These are phyloP conservation scores for Mesopsocus fuscifrons DNA, from an alignment of 2,888 invertebrate genomes.

Conservation along the genomic window DNA sequence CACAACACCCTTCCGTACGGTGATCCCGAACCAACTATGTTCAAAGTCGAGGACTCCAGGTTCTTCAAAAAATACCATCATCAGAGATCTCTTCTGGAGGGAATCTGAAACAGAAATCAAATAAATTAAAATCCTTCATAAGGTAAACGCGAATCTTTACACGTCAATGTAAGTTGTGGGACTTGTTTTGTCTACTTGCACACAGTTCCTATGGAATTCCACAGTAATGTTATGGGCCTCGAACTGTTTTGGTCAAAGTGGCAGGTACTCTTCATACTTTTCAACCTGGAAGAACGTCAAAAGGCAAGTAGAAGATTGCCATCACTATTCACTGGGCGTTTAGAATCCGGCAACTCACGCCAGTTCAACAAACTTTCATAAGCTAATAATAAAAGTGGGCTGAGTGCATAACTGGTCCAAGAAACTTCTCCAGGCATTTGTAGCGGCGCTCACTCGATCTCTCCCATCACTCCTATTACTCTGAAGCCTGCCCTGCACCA, in stretches of 20 bases:
- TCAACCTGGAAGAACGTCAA: neutral
- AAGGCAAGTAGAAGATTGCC: neutral
- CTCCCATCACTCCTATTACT: neutral
- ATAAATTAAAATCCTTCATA: conserved; percentile 1
- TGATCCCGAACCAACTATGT: neutral
- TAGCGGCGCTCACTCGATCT: neutral
- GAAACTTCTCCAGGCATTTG: neutral
- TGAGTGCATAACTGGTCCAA: neutral
- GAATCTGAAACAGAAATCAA: conserved; percentile 9
- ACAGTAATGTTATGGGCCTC: neutral
- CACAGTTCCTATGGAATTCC: conserved; percentile 6
- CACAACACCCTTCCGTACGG: neutral
- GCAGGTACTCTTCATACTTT: neutral
- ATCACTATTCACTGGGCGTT: neutral
- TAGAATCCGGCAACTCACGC: neutral
- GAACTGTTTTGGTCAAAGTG: conserved; percentile 5
- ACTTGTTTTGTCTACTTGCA: conserved; percentile 9
- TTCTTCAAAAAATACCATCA: conserved; percentile 9
- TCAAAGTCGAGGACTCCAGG: conserved; percentile 9
- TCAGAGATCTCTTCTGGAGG: conserved; percentile 10
- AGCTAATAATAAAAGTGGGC: neutral
- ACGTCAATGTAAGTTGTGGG: neutral
- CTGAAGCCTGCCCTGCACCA: neutral
- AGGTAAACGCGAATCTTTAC: conserved; percentile 1
- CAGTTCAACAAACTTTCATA: neutral